phyloP scores from a whole-genome alignment of 2,888 invertebrate species.

The Scaptomyza parva region DNA sequence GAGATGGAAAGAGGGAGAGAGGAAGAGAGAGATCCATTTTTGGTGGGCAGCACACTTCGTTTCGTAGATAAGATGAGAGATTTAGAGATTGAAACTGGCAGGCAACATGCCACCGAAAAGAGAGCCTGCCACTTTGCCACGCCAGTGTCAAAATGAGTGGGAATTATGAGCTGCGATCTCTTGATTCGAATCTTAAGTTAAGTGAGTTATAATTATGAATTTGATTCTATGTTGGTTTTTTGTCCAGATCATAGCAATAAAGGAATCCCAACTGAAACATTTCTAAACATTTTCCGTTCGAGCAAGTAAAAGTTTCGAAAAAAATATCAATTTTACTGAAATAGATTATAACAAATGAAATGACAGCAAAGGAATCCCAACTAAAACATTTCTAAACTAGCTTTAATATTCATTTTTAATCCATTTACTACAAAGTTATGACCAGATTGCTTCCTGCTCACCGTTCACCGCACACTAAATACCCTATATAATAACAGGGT shows the following conservation, averaged over 20 bases:
- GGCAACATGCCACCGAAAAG: constrained; percentile 53
- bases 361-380: too few species aligned
- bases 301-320: too few species aligned
- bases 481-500: constrained; percentile 27
- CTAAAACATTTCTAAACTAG: too few species aligned
- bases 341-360: too few species aligned
- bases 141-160: constrained; percentile 14
- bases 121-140: constrained; percentile 42
- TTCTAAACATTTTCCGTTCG: too few species aligned
- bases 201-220: not conserved
- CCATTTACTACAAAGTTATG: not conserved
- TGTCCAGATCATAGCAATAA: too few species aligned
- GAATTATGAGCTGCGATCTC: constrained; percentile 8
- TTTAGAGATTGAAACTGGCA: constrained; percentile 52
- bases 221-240: not conserved
- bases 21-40: not conserved
- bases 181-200: constrained; percentile 9
- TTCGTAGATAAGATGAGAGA: constrained; percentile 43
- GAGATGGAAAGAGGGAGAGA: too few species aligned
- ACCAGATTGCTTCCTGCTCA: not conserved
- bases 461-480: constrained; percentile 22
- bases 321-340: too few species aligned
- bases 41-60: constrained; percentile 61
- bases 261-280: too few species aligned
- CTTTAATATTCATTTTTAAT: not conserved